Percentiles rank a stretch among this genome's conserved stretches.
Conservation (phyloP, 2,888 invertebrate genomes). For the Epirrhoe alternata region DNA sequence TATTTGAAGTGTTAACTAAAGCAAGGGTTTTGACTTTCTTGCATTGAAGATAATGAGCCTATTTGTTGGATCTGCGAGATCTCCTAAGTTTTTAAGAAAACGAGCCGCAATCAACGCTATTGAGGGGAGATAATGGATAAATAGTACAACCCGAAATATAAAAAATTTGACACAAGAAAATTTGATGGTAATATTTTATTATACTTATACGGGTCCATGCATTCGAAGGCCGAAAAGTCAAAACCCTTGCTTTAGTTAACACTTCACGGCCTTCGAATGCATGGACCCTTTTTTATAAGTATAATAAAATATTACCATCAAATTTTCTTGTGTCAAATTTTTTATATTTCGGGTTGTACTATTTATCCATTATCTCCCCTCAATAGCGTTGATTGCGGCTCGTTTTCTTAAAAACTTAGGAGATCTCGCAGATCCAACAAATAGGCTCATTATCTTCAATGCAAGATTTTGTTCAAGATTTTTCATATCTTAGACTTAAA, state of each 20-base stretch:
- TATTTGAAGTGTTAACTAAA: no score
- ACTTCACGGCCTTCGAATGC: no score
- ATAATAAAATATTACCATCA: neutral
- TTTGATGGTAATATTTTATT: neutral
- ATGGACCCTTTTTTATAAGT: neutral
- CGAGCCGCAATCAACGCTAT: slow-evolving; percentile 42
- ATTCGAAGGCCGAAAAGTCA: no score
- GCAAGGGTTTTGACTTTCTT: no score
- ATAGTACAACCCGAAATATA: slow-evolving; percentile 20
- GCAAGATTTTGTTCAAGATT: slow-evolving; percentile 21
- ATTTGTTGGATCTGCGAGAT: slow-evolving; percentile 49
- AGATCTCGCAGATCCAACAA: slow-evolving; percentile 45
- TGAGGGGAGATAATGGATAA: slow-evolving; percentile 29
- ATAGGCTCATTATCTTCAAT: slow-evolving; percentile 49
- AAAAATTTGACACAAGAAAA: no score
- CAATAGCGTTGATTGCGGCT: slow-evolving; percentile 39
- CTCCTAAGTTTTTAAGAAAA: slow-evolving; percentile 49
- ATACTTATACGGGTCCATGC: neutral
- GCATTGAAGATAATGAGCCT: slow-evolving; percentile 46
- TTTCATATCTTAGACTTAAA: slow-evolving; percentile 16
- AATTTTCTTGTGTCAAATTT: no score
- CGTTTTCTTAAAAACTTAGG: slow-evolving; percentile 49
- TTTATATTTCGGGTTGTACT: slow-evolving; percentile 20
- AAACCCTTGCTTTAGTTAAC: no score
- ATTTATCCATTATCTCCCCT: slow-evolving; percentile 32